Percentiles rank a stretch among this genome's conserved stretches.
phyloP scores from a whole-genome alignment of 2,113 vertebrate genomes.

The Petaurus breviceps region DNA sequence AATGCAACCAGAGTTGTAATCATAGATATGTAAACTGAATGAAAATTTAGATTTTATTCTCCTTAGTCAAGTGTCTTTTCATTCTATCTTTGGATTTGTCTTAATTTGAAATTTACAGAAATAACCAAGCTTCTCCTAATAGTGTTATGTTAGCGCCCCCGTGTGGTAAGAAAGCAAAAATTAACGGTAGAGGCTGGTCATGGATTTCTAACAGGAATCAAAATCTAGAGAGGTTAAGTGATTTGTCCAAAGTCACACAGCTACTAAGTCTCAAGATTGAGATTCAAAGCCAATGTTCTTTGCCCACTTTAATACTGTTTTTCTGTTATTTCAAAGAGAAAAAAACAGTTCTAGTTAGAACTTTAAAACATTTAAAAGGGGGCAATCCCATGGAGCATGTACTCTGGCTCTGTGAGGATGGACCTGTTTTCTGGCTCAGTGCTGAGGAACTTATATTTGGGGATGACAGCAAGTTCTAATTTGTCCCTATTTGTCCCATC shows the following conservation, averaged over 20 bases:
- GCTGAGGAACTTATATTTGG: neutral
- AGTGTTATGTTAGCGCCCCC: neutral
- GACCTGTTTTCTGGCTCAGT: neutral
- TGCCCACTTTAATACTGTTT: neutral
- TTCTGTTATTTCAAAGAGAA: neutral
- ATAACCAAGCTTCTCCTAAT: neutral
- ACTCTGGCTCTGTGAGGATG: neutral
- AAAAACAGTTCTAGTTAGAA: neutral
- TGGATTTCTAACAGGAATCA: neutral
- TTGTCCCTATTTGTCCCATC: neutral
- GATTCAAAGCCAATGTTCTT: neutral
- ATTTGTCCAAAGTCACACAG: neutral
- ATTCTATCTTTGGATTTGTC: neutral
- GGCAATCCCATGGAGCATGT: neutral
- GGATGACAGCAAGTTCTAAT: neutral
- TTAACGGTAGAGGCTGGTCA: neutral
- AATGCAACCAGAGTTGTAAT: neutral
- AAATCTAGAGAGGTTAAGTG: neutral
- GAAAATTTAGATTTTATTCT: neutral
- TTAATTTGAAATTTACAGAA: neutral
- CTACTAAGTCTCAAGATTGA: neutral
- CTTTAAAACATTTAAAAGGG: neutral
- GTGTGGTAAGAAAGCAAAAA: constrained; percentile 14
- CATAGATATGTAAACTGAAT: neutral
- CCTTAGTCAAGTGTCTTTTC: neutral